A percentile compares a stretch with the other conserved stretches of the same genome.
These are phyloP conservation scores for Pteromalus puparum DNA, from an alignment of 1,140 invertebrate genomes.

Conservation along the genomic window DNA sequence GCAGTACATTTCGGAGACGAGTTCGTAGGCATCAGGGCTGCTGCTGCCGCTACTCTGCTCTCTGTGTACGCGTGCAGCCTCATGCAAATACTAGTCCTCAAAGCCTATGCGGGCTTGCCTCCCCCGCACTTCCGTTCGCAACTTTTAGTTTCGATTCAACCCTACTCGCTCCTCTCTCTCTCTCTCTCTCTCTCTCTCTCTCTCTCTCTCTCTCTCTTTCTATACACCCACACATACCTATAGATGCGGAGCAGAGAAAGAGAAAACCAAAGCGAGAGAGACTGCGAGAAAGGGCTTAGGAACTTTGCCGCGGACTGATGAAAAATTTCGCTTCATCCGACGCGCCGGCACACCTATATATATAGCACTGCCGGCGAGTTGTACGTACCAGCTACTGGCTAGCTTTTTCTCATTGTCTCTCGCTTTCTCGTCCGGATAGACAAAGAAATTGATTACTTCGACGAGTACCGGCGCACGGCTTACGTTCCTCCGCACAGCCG, in stretches of 20 bases:
- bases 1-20: slow-evolving; percentile 28
- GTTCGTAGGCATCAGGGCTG: not conserved
- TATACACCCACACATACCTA: not conserved
- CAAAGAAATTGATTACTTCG: slow-evolving; percentile 43
- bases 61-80: not conserved
- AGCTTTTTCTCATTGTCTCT: not conserved
- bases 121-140: not conserved
- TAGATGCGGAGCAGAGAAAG: not conserved
- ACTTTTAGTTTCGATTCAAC: slow-evolving; percentile 31
- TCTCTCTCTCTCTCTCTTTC: not conserved
- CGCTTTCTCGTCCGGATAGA: not conserved
- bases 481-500: not conserved
- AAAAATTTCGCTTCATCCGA: slow-evolving; percentile 39
- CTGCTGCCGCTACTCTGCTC: not conserved
- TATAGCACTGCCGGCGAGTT: not conserved
- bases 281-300: not conserved
- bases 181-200: not conserved
- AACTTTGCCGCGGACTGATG: slow-evolving; percentile 34
- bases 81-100: slow-evolving; percentile 41
- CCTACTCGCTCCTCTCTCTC: not conserved
- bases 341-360: no score
- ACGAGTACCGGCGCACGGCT: not conserved
- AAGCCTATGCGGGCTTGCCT: slow-evolving; percentile 37
- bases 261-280: not conserved
- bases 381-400: not conserved